Evolutionary conservation across 2,113 vertebrate genomes (phyloP).

Genomic region (Gasterosteus nipponicus): DNA sequence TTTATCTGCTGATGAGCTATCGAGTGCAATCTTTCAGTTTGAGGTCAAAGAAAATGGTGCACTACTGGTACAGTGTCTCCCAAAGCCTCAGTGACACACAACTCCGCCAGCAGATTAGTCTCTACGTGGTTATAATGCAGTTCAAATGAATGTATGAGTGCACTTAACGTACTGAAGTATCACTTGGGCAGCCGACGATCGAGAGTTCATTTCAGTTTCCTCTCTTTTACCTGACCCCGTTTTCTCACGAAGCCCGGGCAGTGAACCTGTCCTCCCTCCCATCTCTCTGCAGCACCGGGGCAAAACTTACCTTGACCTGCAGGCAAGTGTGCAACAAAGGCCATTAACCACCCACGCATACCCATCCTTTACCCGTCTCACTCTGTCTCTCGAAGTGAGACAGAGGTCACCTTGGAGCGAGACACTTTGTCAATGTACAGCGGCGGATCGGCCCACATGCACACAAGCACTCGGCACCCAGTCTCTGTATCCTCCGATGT

Average conservation of each 20-base stretch:
- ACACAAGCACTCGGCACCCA: slow-evolving; percentile 13
- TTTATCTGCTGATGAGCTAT: background rate
- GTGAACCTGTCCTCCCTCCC: slow-evolving; percentile 16
- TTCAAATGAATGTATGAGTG: slow-evolving; percentile 1
- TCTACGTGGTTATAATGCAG: background rate
- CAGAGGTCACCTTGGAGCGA: slow-evolving; percentile 61
- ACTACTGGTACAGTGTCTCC: background rate
- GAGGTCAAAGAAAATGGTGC: background rate
- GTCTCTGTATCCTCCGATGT: slow-evolving; percentile 40
- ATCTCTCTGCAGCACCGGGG: background rate
- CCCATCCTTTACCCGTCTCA: slow-evolving; percentile 17
- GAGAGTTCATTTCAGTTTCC: slow-evolving; percentile 3
- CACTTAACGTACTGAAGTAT: background rate
- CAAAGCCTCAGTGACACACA: background rate
- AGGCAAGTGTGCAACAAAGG: slow-evolving; percentile 40
- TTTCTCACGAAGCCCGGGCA: slow-evolving; percentile 6
- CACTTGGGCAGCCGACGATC: slow-evolving; percentile 3
- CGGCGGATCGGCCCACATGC: slow-evolving; percentile 26
- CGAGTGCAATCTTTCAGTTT: background rate
- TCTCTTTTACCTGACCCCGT: slow-evolving; percentile 14
- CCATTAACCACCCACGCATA: slow-evolving; percentile 58
- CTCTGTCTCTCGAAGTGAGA: slow-evolving; percentile 42
- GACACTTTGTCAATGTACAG: slow-evolving; percentile 53
- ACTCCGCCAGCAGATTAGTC: background rate
- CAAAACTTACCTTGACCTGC: slow-evolving; percentile 30